Base-by-base conservation (phyloP, 2,888 invertebrate species). In the Platycnemis pennipes region DNA sequence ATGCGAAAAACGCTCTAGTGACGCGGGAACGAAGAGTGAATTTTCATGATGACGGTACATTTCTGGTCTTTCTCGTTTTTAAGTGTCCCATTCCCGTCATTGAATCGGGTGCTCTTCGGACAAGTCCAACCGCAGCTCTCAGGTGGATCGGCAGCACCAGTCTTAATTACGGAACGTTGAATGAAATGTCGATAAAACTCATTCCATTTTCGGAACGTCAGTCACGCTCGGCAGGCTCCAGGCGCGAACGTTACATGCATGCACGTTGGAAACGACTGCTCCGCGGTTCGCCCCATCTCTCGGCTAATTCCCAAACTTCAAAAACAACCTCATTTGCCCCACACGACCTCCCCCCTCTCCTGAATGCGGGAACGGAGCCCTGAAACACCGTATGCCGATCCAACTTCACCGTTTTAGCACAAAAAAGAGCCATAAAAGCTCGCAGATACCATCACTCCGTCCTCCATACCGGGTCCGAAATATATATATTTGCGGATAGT, bases 111-210 rank as follows among this genome's bases (percentile, higher is more conserved):
- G 37, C 31, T 13, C 11, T 13, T 13, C 13, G 77, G 37, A 37
- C 13, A 37, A 11, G 77, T 7, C 63, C 11, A 13, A 16, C 37
- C 77, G 31, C 77, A 13, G 31, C 2, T 69, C 31, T 69, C n/a
- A 31, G 77, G 77, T 37, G 77, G 37, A 26, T 37, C 22, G 77
- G n/a, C 77, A n/a, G 37, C 77, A 37, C 31, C 1, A 8, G n/a
- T 37, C 77, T 77, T 77, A 77, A 77, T 77, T 77, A 77, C 77
- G 77, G 26, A 22, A 37, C 77, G 77, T 77, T 26, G 77, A 37
- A 77, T 77, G 77, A 37, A 77, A 77, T 31, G 37, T 77, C 77
- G 37, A 77, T 31, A 77, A 77, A 77, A 77, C 77, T 11, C 37
- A 77, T 77, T 37, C 11, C 37, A 77, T 77, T 37, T 4, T 77